These are phyloP conservation scores for Penelope pileata DNA, from an alignment of 2,113 vertebrate species.

Conservation along the genomic window DNA sequence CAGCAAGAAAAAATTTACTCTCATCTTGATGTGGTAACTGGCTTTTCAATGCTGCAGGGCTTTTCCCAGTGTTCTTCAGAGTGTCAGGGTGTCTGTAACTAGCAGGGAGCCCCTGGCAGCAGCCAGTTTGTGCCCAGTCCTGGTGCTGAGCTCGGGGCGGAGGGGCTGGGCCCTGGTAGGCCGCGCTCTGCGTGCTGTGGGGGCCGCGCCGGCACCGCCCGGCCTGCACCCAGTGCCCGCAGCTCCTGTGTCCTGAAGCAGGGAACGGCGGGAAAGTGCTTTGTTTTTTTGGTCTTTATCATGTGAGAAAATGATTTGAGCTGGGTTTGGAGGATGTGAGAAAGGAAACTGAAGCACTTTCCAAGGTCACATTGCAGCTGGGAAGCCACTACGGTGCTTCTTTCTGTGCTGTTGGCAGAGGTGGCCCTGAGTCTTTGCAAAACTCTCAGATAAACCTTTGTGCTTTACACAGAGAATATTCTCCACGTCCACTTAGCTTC, in stretches of 20 bases:
- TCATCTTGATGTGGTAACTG: not conserved
- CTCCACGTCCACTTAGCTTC: not conserved
- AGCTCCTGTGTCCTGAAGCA: not conserved
- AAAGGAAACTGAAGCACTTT: not conserved
- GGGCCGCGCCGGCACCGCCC: too few relatives aligned
- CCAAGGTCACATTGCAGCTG: not conserved
- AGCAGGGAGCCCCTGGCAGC: not conserved
- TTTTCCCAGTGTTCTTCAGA: not conserved
- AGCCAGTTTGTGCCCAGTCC: not conserved
- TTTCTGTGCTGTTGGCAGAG: not conserved
- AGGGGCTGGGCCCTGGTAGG: too few relatives aligned
- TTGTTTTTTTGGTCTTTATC: not conserved
- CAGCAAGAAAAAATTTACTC: not conserved
- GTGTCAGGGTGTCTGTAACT: not conserved
- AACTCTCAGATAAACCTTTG: not conserved
- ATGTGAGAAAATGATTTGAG: not conserved
- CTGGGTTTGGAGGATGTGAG: not conserved
- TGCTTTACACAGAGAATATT: not conserved
- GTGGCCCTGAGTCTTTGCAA: not conserved
- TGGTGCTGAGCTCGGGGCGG: too few relatives aligned
- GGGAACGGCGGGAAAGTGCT: fast-evolving
- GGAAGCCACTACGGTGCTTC: not conserved
- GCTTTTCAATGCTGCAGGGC: not conserved
- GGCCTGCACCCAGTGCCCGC: not conserved
- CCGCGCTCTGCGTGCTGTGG: too few relatives aligned